Conservation (phyloP, 2,888 invertebrate species). For the Mythimna albipuncta region DNA sequence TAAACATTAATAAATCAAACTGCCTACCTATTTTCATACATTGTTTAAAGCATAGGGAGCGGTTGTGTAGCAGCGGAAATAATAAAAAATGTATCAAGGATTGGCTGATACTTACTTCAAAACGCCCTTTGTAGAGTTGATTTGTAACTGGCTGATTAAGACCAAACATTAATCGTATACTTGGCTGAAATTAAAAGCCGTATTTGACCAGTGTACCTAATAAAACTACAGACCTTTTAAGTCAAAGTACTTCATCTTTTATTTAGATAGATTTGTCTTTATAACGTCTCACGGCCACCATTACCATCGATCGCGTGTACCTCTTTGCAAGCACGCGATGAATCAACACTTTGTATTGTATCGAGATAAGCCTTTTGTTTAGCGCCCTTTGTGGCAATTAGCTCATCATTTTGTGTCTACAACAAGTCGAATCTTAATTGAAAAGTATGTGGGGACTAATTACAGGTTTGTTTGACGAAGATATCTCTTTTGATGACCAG, state of each 20-base stretch:
- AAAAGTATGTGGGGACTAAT: slow-evolving; percentile 48
- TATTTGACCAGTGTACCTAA: background rate
- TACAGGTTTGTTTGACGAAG: slow-evolving; percentile 28
- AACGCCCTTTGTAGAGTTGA: slow-evolving; percentile 28
- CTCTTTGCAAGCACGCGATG: slow-evolving; percentile 61
- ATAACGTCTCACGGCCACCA: slow-evolving; percentile 57
- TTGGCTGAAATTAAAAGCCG: slow-evolving; percentile 8
- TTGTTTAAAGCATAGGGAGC: slow-evolving; percentile 26
- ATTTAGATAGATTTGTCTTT: slow-evolving; percentile 4
- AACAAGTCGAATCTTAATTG: slow-evolving; percentile 45
- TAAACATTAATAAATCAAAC: slow-evolving; percentile 32
- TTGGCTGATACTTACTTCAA: slow-evolving; percentile 27
- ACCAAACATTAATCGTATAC: slow-evolving; percentile 32
- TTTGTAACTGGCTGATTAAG: slow-evolving; percentile 39
- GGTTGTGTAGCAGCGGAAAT: slow-evolving; percentile 41
- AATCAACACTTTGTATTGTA: slow-evolving; percentile 72
- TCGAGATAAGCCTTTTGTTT: slow-evolving; percentile 75
- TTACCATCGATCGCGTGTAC: slow-evolving; percentile 60
- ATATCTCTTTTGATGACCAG: slow-evolving; percentile 7
- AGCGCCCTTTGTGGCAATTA: slow-evolving; percentile 72
- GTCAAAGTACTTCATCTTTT: background rate
- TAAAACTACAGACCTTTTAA: slow-evolving; percentile 30
- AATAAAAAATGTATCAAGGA: slow-evolving; percentile 46
- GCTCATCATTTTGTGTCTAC: slow-evolving; percentile 66
- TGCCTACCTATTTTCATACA: background rate